Percentiles rank a stretch among this genome's conserved stretches.
These are phyloP conservation scores for Listronotus oregonensis DNA, from an alignment of 1,140 invertebrate genomes.

Conservation along the genomic window DNA sequence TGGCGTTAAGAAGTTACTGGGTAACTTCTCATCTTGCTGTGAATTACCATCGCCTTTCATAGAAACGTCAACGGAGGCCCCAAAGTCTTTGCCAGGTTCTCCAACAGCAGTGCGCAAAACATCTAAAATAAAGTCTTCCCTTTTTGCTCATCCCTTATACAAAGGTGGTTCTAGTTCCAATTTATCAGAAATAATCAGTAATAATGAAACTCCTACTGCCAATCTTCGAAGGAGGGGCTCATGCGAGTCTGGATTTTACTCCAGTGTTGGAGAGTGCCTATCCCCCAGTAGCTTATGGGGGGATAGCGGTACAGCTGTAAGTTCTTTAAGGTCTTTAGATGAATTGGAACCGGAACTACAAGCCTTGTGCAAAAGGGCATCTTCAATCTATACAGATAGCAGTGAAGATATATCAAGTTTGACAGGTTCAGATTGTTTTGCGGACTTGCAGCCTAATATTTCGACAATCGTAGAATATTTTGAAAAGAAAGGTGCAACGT, in stretches of 20 bases:
- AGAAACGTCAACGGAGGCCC: slow-evolving; percentile 51
- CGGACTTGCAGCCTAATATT: slow-evolving; percentile 68
- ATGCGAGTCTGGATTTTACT: slow-evolving; percentile 88
- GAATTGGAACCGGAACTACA: slow-evolving; percentile 63
- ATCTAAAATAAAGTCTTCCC: slow-evolving; percentile 43
- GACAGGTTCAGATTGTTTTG: slow-evolving; percentile 74
- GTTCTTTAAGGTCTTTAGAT: slow-evolving; percentile 65
- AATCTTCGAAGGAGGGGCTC: slow-evolving; percentile 73
- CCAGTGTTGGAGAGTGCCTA: slow-evolving; percentile 62
- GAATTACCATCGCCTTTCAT: slow-evolving; percentile 69
- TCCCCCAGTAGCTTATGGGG: slow-evolving; percentile 55
- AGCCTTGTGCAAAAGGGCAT: slow-evolving; percentile 67
- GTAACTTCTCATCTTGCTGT: slow-evolving; percentile 76
- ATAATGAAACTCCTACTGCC: slow-evolving; percentile 46
- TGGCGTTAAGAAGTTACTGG: slow-evolving; percentile 79
- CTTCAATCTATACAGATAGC: slow-evolving; percentile 84
- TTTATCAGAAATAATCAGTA: slow-evolving; percentile 48
- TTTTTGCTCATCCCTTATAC: slow-evolving; percentile 55
- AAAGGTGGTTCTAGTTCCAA: slow-evolving; percentile 57
- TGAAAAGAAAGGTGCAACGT: slow-evolving; percentile 68
- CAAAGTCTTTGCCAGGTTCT: slow-evolving; percentile 60
- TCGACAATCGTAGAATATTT: slow-evolving; percentile 88
- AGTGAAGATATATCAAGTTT: slow-evolving; percentile 83
- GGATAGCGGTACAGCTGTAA: slow-evolving; percentile 57
- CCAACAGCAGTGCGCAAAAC: slow-evolving; percentile 56